phyloP scores from a whole-genome alignment of 2,888 invertebrate species.

The Autographa gamma region DNA sequence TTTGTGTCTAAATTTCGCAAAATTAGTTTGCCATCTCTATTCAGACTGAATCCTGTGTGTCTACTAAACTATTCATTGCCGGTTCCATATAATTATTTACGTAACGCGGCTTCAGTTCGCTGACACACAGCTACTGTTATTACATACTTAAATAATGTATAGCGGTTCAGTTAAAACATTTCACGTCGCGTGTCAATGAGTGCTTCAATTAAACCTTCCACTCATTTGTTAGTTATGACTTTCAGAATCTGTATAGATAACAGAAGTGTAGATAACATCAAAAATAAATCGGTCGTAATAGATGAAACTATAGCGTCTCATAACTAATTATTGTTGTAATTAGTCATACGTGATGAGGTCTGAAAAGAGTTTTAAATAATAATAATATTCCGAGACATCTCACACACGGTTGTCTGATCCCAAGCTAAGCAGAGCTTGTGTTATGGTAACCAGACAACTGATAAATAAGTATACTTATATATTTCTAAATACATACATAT shows the following conservation, averaged over 20 bases:
- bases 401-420: no score
- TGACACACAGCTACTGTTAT: constrained; percentile 65
- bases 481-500: no score
- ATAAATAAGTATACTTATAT: no score
- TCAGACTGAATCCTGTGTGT: constrained; percentile 31
- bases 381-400: no score
- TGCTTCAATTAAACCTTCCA: constrained; percentile 60
- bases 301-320: no score
- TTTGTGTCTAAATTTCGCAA: neutral
- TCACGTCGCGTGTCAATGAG: constrained; percentile 60
- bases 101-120: constrained; percentile 64
- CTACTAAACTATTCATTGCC: constrained; percentile 74
- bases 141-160: constrained; percentile 77
- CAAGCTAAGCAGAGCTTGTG: no score
- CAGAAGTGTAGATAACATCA: neutral
- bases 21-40: constrained; percentile 20
- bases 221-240: constrained; percentile 58
- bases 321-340: no score
- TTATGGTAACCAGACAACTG: no score
- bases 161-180: constrained; percentile 73
- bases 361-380: no score
- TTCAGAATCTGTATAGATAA: constrained; percentile 33
- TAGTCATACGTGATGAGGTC: no score
- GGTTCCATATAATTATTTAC: constrained; percentile 79
- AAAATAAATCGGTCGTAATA: neutral